phyloP scores from a whole-genome alignment of 1,140 invertebrate genomes.

The Diachasma alloeum region DNA sequence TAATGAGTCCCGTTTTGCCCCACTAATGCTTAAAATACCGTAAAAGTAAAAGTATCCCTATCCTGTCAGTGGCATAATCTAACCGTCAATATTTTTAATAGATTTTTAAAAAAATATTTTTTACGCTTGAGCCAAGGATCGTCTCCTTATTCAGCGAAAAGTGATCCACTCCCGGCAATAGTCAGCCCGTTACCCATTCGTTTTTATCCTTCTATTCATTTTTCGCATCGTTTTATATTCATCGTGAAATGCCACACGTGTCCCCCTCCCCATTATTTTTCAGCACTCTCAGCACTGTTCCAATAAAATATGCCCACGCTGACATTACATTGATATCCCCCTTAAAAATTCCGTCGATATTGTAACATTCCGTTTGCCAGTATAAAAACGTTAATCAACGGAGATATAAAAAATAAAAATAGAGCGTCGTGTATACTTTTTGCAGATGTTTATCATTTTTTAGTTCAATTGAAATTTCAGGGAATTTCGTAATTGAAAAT shows the following conservation, averaged over 20 bases:
- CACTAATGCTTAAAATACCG: no score
- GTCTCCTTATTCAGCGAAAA: background rate
- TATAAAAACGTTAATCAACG: background rate
- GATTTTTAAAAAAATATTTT: background rate
- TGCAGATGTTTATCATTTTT: no score
- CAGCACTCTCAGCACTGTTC: background rate
- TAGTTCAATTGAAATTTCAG: no score
- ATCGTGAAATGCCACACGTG: background rate
- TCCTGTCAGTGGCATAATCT: no score
- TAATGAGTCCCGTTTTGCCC: no score
- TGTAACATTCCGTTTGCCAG: no score
- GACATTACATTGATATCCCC: background rate
- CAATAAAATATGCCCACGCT: slow-evolving; percentile 2
- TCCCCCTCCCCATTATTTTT: background rate
- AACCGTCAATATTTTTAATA: background rate
- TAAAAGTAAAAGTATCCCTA: no score
- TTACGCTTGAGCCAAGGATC: background rate
- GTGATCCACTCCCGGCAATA: background rate
- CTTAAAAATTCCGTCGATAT: background rate
- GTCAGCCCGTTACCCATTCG: background rate
- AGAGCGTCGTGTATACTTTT: background rate
- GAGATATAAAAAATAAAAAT: background rate
- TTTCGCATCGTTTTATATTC: slow-evolving; percentile 6
- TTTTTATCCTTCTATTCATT: background rate
- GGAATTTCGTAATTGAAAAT: no score